phyloP scores from a whole-genome alignment of 1,140 invertebrate genomes.

The Calephelis nemesis region DNA sequence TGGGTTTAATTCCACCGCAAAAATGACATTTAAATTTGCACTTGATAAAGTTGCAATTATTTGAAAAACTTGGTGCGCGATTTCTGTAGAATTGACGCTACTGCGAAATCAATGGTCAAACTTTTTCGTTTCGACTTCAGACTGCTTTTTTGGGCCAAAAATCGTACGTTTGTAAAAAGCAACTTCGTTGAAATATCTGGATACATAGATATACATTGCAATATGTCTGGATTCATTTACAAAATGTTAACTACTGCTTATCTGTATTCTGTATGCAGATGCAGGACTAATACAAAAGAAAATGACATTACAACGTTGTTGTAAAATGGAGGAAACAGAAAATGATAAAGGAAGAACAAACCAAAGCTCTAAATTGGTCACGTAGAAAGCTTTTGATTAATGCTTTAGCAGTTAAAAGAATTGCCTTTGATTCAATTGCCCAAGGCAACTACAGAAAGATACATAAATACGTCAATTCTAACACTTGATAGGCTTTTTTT shows the following conservation, averaged over 20 bases:
- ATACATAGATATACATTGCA: too few relatives aligned
- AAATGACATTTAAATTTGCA: too few relatives aligned
- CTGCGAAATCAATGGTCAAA: too few relatives aligned
- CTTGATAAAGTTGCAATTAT: too few relatives aligned
- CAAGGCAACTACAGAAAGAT: slow-evolving; percentile 45
- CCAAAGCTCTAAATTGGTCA: slow-evolving; percentile 73
- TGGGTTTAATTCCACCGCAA: too few relatives aligned
- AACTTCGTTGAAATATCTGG: slow-evolving; percentile 17
- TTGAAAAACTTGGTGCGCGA: too few relatives aligned
- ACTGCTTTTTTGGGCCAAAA: too few relatives aligned
- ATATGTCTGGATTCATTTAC: background rate
- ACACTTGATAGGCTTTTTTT: slow-evolving; percentile 6
- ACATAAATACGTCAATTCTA: slow-evolving; percentile 17
- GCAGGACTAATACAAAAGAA: slow-evolving; percentile 2
- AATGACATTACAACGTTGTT: slow-evolving; percentile 44
- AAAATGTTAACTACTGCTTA: slow-evolving; percentile 11
- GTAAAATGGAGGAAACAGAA: slow-evolving; percentile 59
- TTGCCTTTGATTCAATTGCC: slow-evolving; percentile 38
- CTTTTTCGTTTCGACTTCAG: too few relatives aligned
- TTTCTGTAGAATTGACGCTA: too few relatives aligned
- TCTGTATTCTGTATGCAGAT: background rate
- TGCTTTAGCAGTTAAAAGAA: slow-evolving; percentile 59
- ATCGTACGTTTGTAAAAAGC: too few relatives aligned
- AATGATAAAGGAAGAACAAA: slow-evolving; percentile 69
- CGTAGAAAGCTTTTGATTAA: slow-evolving; percentile 69